These are phyloP conservation scores for Pipistrellus pipistrellus DNA, from an alignment of 2,797 vertebrate species.

Conservation along the genomic window DNA sequence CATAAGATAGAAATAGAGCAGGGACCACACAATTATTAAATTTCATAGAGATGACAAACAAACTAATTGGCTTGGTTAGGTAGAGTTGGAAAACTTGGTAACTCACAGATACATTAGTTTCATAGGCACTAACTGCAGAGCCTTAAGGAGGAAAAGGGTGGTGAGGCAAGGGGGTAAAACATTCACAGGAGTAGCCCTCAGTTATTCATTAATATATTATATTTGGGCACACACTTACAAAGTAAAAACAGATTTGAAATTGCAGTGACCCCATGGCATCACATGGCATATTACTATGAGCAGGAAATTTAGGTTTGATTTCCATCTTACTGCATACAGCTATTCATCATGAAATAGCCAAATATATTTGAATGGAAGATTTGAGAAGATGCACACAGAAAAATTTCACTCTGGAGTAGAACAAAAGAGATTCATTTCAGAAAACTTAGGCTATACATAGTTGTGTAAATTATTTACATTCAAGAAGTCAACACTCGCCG, in stretches of 20 bases:
- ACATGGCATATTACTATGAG: background rate
- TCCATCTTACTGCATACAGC: background rate
- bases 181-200: background rate
- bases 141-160: background rate
- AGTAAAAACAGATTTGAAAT: conserved; percentile 18
- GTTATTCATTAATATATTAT: background rate
- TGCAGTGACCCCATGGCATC: background rate
- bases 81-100: background rate
- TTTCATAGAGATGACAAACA: background rate
- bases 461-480: background rate
- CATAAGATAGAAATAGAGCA: background rate
- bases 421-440: conserved; percentile 31
- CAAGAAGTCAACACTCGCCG: background rate
- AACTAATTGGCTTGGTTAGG: background rate
- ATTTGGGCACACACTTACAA: background rate
- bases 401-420: background rate
- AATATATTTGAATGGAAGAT: conserved; percentile 3
- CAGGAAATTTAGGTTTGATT: conserved; percentile 5
- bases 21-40: background rate
- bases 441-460: background rate
- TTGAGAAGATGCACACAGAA: background rate
- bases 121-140: background rate
- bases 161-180: background rate
- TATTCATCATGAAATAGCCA: background rate
- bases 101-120: background rate